These are phyloP conservation scores for Motacilla alba DNA, from an alignment of 2,113 vertebrate species.

Conservation along the genomic window DNA sequence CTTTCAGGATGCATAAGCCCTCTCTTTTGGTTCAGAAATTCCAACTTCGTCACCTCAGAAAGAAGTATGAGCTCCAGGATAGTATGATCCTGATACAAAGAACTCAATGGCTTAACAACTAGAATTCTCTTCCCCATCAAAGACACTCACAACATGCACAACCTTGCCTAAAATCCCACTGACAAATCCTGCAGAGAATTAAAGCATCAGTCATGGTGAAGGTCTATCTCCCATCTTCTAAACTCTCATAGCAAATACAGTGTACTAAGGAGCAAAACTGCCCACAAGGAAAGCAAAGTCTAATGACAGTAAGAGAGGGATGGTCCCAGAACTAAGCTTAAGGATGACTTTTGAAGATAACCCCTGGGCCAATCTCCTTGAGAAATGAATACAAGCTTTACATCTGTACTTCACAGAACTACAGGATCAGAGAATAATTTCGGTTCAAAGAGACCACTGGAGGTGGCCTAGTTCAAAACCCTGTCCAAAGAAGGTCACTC, in stretches of 20 bases:
- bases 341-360: not conserved
- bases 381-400: not conserved
- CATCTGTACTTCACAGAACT: not conserved
- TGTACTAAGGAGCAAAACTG: not conserved
- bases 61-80: not conserved
- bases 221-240: not conserved
- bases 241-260: not conserved
- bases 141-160: not conserved
- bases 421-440: not conserved
- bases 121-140: not conserved
- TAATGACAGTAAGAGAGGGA: not conserved
- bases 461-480: not conserved
- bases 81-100: not conserved
- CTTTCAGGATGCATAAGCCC: not conserved
- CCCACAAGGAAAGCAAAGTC: not conserved
- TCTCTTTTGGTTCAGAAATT: not conserved
- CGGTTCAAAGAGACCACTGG: not conserved
- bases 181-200: not conserved
- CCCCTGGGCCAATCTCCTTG: not conserved
- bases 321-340: not conserved
- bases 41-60: not conserved
- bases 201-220: not conserved
- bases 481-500: not conserved
- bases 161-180: not conserved
- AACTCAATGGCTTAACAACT: not conserved